A percentile compares a stretch with the other conserved stretches of the same genome.
phyloP scores from a whole-genome alignment of 2,113 vertebrate species.

The Toxotes chatareus region DNA sequence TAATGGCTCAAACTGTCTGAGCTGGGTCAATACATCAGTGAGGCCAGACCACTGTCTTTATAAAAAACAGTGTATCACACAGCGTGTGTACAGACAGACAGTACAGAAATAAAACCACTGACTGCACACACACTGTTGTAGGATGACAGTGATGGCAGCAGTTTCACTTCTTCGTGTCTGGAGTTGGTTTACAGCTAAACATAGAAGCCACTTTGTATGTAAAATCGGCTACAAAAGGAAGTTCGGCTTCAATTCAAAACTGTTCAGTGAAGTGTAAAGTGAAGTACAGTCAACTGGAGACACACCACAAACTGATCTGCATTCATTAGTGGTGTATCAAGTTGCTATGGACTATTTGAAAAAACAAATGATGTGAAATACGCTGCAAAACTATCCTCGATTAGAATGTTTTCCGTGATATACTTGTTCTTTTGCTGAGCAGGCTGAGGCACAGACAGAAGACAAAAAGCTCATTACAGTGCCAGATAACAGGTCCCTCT shows the following conservation, averaged over 20 bases:
- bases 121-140: neutral
- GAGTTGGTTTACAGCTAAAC: neutral
- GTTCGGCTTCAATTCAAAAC: neutral
- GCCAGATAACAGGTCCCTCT: too few relatives aligned
- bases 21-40: conserved; percentile 51
- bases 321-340: too few relatives aligned
- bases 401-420: too few relatives aligned
- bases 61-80: neutral
- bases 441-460: too few relatives aligned
- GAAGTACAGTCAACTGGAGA: too few relatives aligned
- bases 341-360: too few relatives aligned
- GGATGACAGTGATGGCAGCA: neutral
- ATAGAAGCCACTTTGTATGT: neutral
- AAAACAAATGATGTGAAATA: too few relatives aligned
- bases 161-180: conserved; percentile 1
- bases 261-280: too few relatives aligned
- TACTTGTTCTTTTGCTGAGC: too few relatives aligned
- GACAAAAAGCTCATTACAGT: too few relatives aligned
- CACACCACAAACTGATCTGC: too few relatives aligned
- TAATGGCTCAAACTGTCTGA: conserved; percentile 60
- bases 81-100: neutral
- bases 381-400: too few relatives aligned
- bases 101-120: neutral
- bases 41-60: conserved; percentile 27
- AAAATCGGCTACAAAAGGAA: neutral